A percentile compares a stretch with the other conserved stretches of the same genome.
phyloP scores from a whole-genome alignment of 2,797 vertebrate species.

The Lutjanus campechanus region DNA sequence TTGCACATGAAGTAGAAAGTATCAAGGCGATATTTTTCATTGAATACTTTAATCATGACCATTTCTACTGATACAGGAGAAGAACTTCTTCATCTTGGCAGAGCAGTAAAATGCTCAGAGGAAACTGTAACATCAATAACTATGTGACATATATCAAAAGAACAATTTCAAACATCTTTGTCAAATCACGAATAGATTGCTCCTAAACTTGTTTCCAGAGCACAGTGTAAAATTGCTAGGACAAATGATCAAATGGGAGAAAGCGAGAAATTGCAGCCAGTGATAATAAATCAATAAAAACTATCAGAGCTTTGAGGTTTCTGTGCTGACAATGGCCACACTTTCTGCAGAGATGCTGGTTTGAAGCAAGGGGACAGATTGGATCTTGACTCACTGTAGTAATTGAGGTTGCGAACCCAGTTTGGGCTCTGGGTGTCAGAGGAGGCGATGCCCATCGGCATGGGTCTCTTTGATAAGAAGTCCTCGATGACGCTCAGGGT shows the following conservation, averaged over 20 bases:
- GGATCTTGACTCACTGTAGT: constrained; percentile 92
- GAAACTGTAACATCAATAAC: not conserved
- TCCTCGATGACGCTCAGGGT: constrained; percentile 97
- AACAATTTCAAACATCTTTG: not conserved
- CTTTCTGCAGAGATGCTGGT: constrained; percentile 10
- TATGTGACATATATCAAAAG: not conserved
- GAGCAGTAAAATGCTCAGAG: not conserved
- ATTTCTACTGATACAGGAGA: constrained; percentile 1
- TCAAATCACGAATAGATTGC: not conserved
- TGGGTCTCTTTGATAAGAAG: constrained; percentile 92
- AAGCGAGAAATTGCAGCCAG: constrained; percentile 9
- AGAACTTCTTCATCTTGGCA: not conserved
- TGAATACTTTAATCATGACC: not conserved
- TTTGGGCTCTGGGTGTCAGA: constrained; percentile 86
- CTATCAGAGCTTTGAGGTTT: constrained; percentile 20
- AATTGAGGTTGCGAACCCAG: constrained; percentile 96
- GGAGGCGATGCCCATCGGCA: constrained; percentile 82
- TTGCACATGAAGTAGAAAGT: not conserved
- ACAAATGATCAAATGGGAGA: constrained; percentile 1
- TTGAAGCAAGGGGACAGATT: constrained; percentile 21
- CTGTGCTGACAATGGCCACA: constrained; percentile 7
- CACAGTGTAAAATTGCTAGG: not conserved
- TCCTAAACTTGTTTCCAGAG: not conserved
- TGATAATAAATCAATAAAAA: constrained; percentile 28
- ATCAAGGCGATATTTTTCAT: not conserved